These are phyloP conservation scores for Dicycla oo DNA, from an alignment of 2,888 invertebrate genomes.

Conservation along the genomic window DNA sequence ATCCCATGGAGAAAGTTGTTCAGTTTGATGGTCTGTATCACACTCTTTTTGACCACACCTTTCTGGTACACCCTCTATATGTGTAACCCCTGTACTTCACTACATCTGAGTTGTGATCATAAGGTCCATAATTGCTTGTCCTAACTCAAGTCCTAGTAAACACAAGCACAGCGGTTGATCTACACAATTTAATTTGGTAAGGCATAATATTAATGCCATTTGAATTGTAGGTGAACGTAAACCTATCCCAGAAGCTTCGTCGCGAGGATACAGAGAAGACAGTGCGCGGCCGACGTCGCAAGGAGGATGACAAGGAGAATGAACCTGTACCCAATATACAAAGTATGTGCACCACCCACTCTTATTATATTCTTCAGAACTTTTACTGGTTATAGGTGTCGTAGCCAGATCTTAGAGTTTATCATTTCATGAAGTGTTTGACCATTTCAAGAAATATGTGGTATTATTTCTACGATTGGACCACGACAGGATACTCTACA, in stretches of 20 bases:
- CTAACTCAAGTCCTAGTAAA: neutral
- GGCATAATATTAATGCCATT: neutral
- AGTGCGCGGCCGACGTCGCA: constrained; percentile 63
- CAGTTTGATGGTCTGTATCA: no score
- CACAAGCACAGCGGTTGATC: neutral
- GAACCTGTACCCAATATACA: constrained; percentile 72
- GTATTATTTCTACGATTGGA: no score
- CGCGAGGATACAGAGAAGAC: constrained; percentile 76
- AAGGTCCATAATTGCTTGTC: neutral
- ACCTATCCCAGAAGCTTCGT: constrained; percentile 80
- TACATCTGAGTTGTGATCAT: neutral
- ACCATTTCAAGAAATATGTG: no score
- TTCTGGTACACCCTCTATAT: no score
- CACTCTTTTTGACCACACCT: no score
- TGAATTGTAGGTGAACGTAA: constrained; percentile 81
- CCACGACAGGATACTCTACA: no score
- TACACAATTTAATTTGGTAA: neutral
- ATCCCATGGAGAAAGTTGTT: no score
- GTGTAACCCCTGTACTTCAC: neutral
- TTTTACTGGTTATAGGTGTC: neutral
- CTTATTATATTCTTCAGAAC: neutral
- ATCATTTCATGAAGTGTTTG: no score
- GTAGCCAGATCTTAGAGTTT: no score
- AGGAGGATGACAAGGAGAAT: constrained; percentile 82
- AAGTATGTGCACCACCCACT: constrained; percentile 65